phyloP scores from a whole-genome alignment of 2,113 vertebrate genomes.

The Podocnemis expansa region DNA sequence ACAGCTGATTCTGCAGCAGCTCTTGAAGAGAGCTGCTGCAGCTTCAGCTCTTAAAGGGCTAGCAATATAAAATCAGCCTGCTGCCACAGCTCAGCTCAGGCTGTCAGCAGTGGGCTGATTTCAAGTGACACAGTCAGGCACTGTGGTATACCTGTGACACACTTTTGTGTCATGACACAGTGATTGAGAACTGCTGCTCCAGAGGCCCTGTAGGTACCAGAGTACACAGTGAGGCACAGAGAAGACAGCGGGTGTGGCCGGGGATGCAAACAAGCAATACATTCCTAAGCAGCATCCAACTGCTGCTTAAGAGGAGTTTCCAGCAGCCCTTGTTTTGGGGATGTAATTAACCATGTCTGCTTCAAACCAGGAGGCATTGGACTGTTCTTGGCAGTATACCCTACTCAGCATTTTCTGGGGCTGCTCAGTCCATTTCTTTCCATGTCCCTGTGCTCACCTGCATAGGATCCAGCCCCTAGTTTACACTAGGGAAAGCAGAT shows the following conservation, averaged over 20 bases:
- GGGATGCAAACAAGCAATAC: neutral
- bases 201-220: neutral
- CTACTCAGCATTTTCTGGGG: neutral
- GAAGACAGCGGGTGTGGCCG: neutral
- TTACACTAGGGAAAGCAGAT: neutral
- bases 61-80: too few species aligned
- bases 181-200: too few species aligned
- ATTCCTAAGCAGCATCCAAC: neutral
- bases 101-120: too few species aligned
- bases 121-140: too few species aligned
- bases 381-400: rapidly evolving
- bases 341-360: neutral
- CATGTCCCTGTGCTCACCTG: neutral
- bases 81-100: too few species aligned
- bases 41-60: too few species aligned
- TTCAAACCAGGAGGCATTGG: neutral
- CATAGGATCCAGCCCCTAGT: neutral
- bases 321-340: neutral
- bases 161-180: too few species aligned
- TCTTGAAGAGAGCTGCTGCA: too few species aligned
- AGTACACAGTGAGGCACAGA: neutral
- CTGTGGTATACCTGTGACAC: too few species aligned
- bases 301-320: neutral
- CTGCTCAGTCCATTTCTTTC: neutral
- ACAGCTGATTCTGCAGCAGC: too few species aligned